A percentile compares a stretch with the other conserved stretches of the same genome.
Evolutionary conservation across 2,113 vertebrate genomes (phyloP).

Genomic region (Callopanchax toddi): DNA sequence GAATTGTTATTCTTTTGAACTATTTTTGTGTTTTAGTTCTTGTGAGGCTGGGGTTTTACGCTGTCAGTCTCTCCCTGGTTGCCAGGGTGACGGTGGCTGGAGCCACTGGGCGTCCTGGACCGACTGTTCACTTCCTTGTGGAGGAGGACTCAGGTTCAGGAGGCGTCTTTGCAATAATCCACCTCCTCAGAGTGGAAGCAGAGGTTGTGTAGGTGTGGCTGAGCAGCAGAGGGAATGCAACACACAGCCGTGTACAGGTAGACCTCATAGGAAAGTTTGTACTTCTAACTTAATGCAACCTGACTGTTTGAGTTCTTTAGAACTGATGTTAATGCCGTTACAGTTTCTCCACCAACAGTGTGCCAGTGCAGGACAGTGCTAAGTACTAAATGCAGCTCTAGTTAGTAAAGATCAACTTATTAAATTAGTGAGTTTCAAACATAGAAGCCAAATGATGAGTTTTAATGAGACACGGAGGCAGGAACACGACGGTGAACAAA

Average conservation of each 20-base stretch:
- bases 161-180: constrained; percentile 79
- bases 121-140: constrained; percentile 82
- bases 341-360: no score
- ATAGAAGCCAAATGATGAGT: no score
- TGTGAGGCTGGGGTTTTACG: constrained; percentile 80
- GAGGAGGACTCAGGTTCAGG: constrained; percentile 80
- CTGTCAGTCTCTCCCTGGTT: constrained; percentile 80
- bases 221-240: constrained; percentile 81
- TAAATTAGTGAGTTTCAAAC: no score
- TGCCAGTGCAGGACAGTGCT: no score
- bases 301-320: no score
- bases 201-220: constrained; percentile 77
- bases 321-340: no score
- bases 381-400: no score
- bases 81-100: constrained; percentile 82
- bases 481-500: no score
- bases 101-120: constrained; percentile 84
- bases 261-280: no score
- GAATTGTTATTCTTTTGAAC: background rate
- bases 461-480: no score
- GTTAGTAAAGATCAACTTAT: no score
- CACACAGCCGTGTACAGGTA: constrained; percentile 78
- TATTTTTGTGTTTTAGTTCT: constrained; percentile 69
- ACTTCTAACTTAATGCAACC: no score
- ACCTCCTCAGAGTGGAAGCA: constrained; percentile 77